Conservation (phyloP, 2,888 invertebrate genomes). For the Agelastica alni region DNA sequence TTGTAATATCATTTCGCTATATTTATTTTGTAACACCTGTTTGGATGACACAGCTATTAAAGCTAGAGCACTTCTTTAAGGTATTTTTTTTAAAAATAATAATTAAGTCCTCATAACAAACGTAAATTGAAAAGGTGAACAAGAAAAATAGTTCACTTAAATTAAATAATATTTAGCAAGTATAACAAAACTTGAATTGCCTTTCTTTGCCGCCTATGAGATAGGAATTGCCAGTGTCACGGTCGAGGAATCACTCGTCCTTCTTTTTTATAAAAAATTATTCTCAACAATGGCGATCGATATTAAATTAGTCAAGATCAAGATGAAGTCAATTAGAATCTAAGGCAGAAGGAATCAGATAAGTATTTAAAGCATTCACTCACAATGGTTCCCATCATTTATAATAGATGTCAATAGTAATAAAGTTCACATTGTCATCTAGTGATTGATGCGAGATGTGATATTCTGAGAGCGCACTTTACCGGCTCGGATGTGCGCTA, state of each 20-base stretch:
- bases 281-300: constrained; percentile 13
- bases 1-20: neutral
- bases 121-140: no score
- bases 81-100: no score
- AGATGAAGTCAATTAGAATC: constrained; percentile 23
- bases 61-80: no score
- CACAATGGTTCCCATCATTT: constrained; percentile 45
- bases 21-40: neutral
- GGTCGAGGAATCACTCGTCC: constrained; percentile 5
- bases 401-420: constrained; percentile 53
- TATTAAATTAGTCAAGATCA: constrained; percentile 22
- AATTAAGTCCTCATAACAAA: no score
- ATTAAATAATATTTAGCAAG: no score
- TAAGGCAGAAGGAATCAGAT: constrained; percentile 20
- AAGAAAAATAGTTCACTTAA: no score
- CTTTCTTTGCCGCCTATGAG: no score
- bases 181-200: no score
- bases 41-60: no score
- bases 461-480: constrained; percentile 6
- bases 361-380: constrained; percentile 19
- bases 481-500: no score
- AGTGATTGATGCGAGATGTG: constrained; percentile 47
- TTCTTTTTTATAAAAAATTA: neutral
- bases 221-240: constrained; percentile 8
- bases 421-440: constrained; percentile 51